Evolutionary conservation across 2,888 invertebrate species (phyloP).

Genomic region (Leptopterna dolabrata): DNA sequence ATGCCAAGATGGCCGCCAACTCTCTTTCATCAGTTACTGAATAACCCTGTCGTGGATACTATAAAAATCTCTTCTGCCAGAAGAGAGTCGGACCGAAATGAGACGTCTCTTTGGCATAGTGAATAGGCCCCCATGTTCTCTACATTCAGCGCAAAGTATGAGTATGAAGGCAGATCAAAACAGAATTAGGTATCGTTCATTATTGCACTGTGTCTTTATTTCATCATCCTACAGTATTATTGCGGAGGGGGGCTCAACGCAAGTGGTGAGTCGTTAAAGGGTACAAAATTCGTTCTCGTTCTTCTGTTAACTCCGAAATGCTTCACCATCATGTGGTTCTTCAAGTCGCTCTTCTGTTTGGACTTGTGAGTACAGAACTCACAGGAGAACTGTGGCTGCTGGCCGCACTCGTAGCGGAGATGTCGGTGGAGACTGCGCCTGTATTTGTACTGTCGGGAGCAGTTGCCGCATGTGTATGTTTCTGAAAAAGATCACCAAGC

Average conservation of each 20-base stretch:
- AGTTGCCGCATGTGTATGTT: slow-evolving; percentile 55
- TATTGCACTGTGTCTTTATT: not conserved
- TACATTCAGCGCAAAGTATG: too few relatives aligned
- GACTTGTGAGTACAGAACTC: slow-evolving; percentile 66
- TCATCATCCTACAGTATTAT: not conserved
- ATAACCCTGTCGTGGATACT: too few relatives aligned
- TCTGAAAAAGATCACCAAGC: not conserved
- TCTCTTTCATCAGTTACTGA: too few relatives aligned
- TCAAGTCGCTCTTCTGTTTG: slow-evolving; percentile 66
- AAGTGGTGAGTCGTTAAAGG: not conserved
- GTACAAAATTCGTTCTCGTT: not conserved
- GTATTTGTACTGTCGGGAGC: slow-evolving; percentile 60
- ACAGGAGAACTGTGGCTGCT: slow-evolving; percentile 80
- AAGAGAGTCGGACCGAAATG: too few relatives aligned
- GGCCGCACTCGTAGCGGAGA: slow-evolving; percentile 67
- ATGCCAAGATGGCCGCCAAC: too few relatives aligned
- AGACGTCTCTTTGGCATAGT: too few relatives aligned
- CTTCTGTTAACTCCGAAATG: slow-evolving; percentile 1
- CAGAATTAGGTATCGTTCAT: too few relatives aligned
- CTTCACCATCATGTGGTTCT: slow-evolving; percentile 58
- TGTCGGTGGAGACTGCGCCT: slow-evolving; percentile 65
- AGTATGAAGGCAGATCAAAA: too few relatives aligned
- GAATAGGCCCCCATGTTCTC: too few relatives aligned
- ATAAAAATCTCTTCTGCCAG: too few relatives aligned
- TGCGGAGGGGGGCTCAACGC: too few relatives aligned